phyloP scores from a whole-genome alignment of 2,888 invertebrate species.

The Trissonchulus sp. region DNA sequence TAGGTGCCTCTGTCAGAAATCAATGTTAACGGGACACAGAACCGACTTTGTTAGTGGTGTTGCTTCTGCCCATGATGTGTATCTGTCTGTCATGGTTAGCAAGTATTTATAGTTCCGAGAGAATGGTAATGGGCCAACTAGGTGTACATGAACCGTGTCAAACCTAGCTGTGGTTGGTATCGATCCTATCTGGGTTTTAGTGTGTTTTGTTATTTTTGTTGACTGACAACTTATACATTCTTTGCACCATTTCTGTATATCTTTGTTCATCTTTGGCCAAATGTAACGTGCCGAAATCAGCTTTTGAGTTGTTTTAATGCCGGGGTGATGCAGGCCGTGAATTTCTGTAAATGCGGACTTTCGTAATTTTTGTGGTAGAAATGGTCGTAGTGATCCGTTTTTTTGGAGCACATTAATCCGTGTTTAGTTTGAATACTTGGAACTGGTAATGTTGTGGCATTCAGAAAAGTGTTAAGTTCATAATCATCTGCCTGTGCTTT shows the following conservation, averaged over 20 bases:
- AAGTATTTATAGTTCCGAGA: background rate
- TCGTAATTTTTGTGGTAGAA: background rate
- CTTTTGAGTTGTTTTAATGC: background rate
- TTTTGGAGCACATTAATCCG: background rate
- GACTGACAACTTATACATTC: background rate
- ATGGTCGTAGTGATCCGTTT: background rate
- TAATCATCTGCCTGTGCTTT: background rate
- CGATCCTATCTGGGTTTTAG: background rate
- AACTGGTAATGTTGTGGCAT: background rate
- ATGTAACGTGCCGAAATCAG: background rate
- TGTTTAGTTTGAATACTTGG: background rate
- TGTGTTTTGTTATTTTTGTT: background rate
- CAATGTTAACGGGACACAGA: constrained; percentile 1
- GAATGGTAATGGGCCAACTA: constrained; percentile 13
- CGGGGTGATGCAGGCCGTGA: constrained; percentile 7
- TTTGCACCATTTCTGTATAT: too few relatives aligned
- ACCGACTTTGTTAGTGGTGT: constrained; percentile 2
- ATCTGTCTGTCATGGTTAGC: constrained; percentile 6
- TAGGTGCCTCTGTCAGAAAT: constrained; percentile 16
- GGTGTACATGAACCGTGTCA: constrained; percentile 11
- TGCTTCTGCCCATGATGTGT: constrained; percentile 5
- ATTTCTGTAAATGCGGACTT: background rate
- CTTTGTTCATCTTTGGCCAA: constrained; percentile 12
- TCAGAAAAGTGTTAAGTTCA: background rate
- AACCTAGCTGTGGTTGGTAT: background rate